phyloP scores from a whole-genome alignment of 2,888 invertebrate genomes.

The Drosophila incognita region DNA sequence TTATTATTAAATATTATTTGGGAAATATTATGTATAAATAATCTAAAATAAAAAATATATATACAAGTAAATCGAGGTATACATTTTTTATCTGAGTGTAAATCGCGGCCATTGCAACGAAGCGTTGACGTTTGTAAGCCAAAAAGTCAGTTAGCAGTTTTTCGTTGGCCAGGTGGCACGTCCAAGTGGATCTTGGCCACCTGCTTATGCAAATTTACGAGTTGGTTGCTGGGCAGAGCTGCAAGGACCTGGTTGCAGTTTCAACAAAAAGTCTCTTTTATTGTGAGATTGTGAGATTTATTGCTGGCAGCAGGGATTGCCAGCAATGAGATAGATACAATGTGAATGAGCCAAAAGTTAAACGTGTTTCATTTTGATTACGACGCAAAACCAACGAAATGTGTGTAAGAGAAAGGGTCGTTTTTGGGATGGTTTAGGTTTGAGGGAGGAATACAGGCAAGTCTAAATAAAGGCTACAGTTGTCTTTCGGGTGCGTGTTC shows the following conservation, averaged over 20 bases:
- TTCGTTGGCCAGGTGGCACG: conserved; percentile 35
- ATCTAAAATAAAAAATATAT: neutral
- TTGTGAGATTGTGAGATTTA: conserved; percentile 50
- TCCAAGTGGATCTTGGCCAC: conserved; percentile 46
- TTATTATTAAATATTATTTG: neutral
- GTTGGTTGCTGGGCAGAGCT: neutral
- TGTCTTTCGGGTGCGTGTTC: conserved; percentile 33
- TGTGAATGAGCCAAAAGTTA: conserved; percentile 14
- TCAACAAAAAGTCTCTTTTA: conserved; percentile 36
- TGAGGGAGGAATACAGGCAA: neutral
- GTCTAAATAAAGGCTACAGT: conserved; percentile 20
- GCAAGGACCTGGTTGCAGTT: conserved; percentile 32
- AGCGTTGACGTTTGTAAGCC: conserved; percentile 18
- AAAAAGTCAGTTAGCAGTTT: conserved; percentile 39
- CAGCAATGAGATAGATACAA: conserved; percentile 23
- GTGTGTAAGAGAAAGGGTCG: neutral
- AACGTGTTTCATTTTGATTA: conserved; percentile 27
- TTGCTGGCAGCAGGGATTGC: conserved; percentile 23
- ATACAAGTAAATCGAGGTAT: neutral
- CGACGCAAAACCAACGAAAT: neutral
- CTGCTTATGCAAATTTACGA: conserved; percentile 64
- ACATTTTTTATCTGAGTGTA: neutral
- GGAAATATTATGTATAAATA: neutral
- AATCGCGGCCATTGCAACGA: neutral
- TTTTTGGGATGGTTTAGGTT: neutral